A percentile compares a stretch with the other conserved stretches of the same genome.
Evolutionary conservation across 2,797 vertebrate species (phyloP).

Genomic region (Pempheris klunzingeri): DNA sequence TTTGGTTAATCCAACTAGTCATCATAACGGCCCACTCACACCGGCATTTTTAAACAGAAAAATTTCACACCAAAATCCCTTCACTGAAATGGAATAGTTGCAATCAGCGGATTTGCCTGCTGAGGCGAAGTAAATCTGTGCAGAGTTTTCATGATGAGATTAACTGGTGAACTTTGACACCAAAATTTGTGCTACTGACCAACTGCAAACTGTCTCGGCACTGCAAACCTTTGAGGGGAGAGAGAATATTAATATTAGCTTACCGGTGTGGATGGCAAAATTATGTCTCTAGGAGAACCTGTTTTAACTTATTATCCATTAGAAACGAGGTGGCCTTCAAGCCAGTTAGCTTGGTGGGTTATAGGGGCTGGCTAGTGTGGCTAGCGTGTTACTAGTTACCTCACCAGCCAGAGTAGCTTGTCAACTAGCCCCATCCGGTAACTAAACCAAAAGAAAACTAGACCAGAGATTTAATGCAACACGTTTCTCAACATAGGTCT

Average conservation of each 20-base stretch:
- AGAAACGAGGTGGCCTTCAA: neutral
- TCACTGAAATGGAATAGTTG: neutral
- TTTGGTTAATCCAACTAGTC: neutral
- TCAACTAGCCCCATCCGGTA: neutral
- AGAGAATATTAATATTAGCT: no score
- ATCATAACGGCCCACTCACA: neutral
- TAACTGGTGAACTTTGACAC: neutral
- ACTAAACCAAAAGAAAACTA: no score
- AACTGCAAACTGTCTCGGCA: neutral
- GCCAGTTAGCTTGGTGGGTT: neutral
- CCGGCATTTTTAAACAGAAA: neutral
- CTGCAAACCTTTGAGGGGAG: neutral
- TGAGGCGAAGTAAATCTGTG: neutral
- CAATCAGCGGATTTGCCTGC: neutral
- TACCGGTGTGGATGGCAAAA: no score
- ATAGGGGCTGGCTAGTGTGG: neutral
- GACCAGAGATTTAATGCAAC: neutral
- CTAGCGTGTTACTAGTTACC: neutral
- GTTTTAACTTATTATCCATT: conserved; percentile 3
- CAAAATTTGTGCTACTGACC: neutral
- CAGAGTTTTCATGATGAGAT: neutral
- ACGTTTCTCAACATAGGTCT: neutral
- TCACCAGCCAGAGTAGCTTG: conserved; percentile 3
- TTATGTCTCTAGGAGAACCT: neutral
- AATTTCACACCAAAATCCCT: neutral